These are phyloP conservation scores for Sarcophaga carnaria DNA, from an alignment of 2,888 invertebrate species.

Conservation along the genomic window DNA sequence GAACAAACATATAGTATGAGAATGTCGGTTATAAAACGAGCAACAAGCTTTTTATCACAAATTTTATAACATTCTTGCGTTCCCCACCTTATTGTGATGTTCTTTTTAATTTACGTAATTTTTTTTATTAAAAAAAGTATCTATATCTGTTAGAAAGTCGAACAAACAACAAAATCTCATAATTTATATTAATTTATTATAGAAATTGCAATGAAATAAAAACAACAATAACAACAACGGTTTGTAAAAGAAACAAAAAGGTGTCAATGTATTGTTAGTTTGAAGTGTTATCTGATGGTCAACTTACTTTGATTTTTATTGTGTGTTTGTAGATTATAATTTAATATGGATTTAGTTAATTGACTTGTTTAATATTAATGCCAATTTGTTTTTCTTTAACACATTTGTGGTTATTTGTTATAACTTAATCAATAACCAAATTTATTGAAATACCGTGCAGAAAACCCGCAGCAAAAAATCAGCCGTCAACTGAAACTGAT, in stretches of 20 bases:
- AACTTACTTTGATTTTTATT: constrained; percentile 37
- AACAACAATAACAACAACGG: constrained; percentile 1
- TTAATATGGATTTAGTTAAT: constrained; percentile 14
- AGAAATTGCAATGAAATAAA: constrained; percentile 23
- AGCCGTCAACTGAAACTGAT: constrained; percentile 31
- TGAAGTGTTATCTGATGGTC: constrained; percentile 10
- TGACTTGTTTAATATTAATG: constrained; percentile 24
- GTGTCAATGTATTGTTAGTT: not conserved
- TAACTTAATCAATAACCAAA: constrained; percentile 10
- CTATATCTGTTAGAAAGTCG: constrained; percentile 1
- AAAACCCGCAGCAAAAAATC: constrained; percentile 32
- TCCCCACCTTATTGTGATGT: constrained; percentile 3
- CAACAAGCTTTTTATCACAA: constrained; percentile 23
- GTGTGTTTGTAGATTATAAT: not conserved
- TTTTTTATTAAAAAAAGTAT: constrained; percentile 4
- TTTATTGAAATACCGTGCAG: constrained; percentile 12
- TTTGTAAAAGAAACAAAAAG: not conserved
- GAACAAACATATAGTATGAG: not conserved
- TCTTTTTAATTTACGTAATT: constrained; percentile 46
- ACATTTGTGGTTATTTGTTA: constrained; percentile 24
- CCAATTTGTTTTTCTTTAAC: constrained; percentile 3
- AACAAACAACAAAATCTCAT: not conserved
- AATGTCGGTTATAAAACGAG: not conserved
- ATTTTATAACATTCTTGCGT: not conserved
- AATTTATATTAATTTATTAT: constrained; percentile 32